phyloP scores from a whole-genome alignment of 2,888 invertebrate species.

The Spisula solida region DNA sequence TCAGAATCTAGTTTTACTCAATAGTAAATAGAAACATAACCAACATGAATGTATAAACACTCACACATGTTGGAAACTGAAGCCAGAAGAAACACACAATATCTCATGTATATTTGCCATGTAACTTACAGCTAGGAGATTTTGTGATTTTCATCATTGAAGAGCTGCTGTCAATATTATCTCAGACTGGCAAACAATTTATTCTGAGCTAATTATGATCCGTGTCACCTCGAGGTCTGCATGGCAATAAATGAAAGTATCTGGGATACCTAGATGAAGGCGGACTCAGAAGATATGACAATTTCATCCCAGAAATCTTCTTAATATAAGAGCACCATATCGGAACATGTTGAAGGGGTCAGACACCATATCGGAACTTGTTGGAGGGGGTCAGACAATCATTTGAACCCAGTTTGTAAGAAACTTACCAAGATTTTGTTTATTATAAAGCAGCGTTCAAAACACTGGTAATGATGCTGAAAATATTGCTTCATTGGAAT shows the following conservation, averaged over 20 bases:
- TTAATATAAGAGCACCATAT: background rate
- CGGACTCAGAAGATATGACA: slow-evolving; percentile 41
- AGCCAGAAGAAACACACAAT: background rate
- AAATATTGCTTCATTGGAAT: slow-evolving; percentile 34
- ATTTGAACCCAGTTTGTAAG: slow-evolving; percentile 38
- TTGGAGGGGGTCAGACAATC: slow-evolving; percentile 34
- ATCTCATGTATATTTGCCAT: background rate
- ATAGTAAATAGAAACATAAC: too few relatives aligned
- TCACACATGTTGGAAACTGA: background rate
- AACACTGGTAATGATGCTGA: slow-evolving; percentile 16
- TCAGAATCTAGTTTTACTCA: too few relatives aligned
- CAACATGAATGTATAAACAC: too few relatives aligned
- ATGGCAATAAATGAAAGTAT: slow-evolving; percentile 32
- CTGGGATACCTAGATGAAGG: slow-evolving; percentile 22
- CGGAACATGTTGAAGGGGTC: slow-evolving; percentile 29
- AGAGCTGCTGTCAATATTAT: slow-evolving; percentile 46
- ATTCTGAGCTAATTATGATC: slow-evolving; percentile 42
- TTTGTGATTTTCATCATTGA: slow-evolving; percentile 12
- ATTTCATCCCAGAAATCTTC: slow-evolving; percentile 16
- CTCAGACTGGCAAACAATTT: slow-evolving; percentile 39
- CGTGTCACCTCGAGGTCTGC: slow-evolving; percentile 37
- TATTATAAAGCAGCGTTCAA: slow-evolving; percentile 39
- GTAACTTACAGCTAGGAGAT: background rate
- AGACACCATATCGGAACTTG: slow-evolving; percentile 27
- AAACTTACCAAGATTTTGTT: slow-evolving; percentile 16